Base-by-base conservation (phyloP, 2,797 vertebrate genomes). In the Hypotaenidia philippensis region DNA sequence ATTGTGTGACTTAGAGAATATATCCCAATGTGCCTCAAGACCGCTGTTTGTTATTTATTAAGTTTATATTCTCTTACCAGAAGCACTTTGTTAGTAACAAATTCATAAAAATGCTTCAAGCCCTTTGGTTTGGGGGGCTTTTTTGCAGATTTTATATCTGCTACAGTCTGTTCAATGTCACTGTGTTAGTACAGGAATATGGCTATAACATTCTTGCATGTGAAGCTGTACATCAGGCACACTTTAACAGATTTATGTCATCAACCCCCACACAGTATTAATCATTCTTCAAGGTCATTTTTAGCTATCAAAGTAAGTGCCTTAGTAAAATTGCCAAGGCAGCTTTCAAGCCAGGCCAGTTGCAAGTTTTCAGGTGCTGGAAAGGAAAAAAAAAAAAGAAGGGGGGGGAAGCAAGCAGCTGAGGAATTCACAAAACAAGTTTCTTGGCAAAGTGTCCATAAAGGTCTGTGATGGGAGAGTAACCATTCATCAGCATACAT, bases 191-290 rank as follows among this genome's bases (percentile, higher is more conserved):
- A 82, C 82, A 96, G 95, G 93, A 96, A 87, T 93, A 91, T 65
- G 95, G 94, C 96, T 96, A 82, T 96, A 97, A 94, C 96, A 95
- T 97, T 97, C 96, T 86, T 96, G 74, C 90, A 94, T 77, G 81
- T 93, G 89, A 97, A 94, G 95, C 69, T 95, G 94, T 92, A 93
- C 95, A 94, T 97, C 84, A 95, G 96, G 90, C 86, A 91, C 78
- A 95, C 87, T 95, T 89, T 69, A 96, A 82, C 91, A 98, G 97
- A 98, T 98, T 98, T 97, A 97, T 98, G 97, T 97, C 97, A 95
- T 95, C 93, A 86, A 90, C 96, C 91, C 95, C 77, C 92, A 94
- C 91, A 95, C 79, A 76, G 60, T 68, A 97, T 98, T 96, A 98
- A 98, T 98, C 98, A 98, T 96, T 93, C 93, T 80, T 90, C 66